phyloP scores from a whole-genome alignment of 2,797 vertebrate species.

The Pantherophis alleghaniensis region DNA sequence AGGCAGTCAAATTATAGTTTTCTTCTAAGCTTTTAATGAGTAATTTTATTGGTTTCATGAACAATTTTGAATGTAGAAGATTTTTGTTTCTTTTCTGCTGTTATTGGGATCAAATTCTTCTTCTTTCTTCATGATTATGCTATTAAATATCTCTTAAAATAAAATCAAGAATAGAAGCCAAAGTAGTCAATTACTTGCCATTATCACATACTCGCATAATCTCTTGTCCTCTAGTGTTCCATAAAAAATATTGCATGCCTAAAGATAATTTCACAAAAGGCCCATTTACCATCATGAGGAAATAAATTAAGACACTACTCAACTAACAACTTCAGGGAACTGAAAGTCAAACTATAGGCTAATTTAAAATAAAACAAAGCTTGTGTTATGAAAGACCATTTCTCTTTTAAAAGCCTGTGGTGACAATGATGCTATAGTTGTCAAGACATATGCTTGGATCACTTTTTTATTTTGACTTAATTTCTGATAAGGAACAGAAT shows the following conservation, averaged over 20 bases:
- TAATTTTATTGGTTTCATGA: background rate
- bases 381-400: background rate
- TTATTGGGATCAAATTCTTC: background rate
- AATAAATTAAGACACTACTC: background rate
- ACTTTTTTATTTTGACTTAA: slow-evolving; percentile 1
- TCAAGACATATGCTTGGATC: slow-evolving; percentile 3
- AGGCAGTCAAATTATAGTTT: background rate
- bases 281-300: background rate
- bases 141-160: background rate
- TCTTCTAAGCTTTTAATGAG: background rate
- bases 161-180: background rate
- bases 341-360: slow-evolving; percentile 1
- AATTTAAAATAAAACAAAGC: background rate
- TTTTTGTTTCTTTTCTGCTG: background rate
- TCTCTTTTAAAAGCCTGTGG: slow-evolving; percentile 22
- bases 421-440: slow-evolving; percentile 7
- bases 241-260: background rate
- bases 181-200: background rate
- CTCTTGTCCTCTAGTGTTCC: background rate
- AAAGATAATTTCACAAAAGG: background rate
- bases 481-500: background rate
- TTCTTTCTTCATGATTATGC: background rate
- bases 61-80: background rate
- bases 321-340: background rate
- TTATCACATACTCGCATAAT: background rate